These are phyloP conservation scores for Diachasma alloeum DNA, from an alignment of 1,140 invertebrate genomes.

Conservation along the genomic window DNA sequence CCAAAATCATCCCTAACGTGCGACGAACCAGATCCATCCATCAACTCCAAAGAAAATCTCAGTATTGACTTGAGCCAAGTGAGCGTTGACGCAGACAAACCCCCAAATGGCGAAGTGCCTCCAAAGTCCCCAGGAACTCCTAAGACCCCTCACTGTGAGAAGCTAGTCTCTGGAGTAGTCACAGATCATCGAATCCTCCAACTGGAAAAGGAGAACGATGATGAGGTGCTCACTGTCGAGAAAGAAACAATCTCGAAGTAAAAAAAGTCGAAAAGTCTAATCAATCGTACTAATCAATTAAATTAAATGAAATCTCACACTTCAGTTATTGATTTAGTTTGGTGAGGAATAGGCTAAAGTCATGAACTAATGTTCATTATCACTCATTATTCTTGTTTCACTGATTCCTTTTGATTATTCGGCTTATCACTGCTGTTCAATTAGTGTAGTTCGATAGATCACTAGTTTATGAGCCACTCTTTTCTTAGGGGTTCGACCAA, in stretches of 20 bases:
- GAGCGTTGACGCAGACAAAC: neutral
- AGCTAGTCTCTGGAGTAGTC: slow-evolving; percentile 34
- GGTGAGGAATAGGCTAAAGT: no score
- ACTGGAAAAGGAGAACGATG: neutral
- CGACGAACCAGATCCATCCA: neutral
- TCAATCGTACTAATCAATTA: no score
- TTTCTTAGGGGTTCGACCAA: neutral
- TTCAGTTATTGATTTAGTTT: no score
- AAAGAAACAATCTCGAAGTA: neutral
- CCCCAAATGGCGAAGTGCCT: neutral
- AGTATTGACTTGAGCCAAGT: neutral
- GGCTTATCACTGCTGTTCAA: neutral
- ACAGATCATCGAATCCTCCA: slow-evolving; percentile 18
- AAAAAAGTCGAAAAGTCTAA: neutral
- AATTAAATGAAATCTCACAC: no score
- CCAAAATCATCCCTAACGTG: no score
- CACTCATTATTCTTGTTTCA: no score
- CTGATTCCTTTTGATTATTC: neutral
- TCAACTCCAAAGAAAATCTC: neutral
- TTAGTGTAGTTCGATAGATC: neutral
- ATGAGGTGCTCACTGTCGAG: slow-evolving; percentile 22
- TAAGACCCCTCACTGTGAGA: slow-evolving; percentile 32
- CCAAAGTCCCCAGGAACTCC: slow-evolving; percentile 18
- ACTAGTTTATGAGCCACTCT: neutral
- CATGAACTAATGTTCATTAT: no score